Conservation (phyloP, 2,888 invertebrate species). For the Erebia ligea region DNA sequence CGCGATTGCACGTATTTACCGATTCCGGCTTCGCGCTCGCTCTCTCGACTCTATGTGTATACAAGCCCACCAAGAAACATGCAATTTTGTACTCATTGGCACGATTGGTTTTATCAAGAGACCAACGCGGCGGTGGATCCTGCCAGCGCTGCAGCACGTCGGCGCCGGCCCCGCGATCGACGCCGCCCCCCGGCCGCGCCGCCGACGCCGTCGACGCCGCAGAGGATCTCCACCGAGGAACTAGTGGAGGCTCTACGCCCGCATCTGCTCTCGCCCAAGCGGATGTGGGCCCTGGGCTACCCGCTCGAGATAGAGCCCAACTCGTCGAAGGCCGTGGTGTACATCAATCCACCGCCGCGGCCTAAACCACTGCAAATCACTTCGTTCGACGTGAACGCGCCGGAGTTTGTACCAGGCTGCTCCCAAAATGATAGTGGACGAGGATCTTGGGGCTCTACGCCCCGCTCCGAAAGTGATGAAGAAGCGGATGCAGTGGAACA, state of each 20-base stretch:
- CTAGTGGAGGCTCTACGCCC: conserved; percentile 83
- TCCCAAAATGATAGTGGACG: conserved; percentile 81
- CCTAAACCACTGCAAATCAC: conserved; percentile 64
- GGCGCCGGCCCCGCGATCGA: conserved; percentile 73
- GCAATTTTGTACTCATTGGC: conserved; percentile 76
- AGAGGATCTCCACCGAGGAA: conserved; percentile 82
- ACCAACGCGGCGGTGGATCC: conserved; percentile 72
- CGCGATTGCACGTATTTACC: conserved; percentile 77
- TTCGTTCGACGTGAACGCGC: conserved; percentile 86
- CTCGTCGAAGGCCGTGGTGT: conserved; percentile 85
- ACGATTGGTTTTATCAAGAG: conserved; percentile 80
- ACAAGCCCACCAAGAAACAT: conserved; percentile 72
- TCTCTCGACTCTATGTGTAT: conserved; percentile 81
- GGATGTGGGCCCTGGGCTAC: conserved; percentile 87
- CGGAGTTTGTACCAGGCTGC: conserved; percentile 85
- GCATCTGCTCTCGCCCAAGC: conserved; percentile 84
- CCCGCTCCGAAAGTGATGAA: conserved; percentile 82
- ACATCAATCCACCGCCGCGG: conserved; percentile 81
- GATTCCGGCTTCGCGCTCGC: conserved; percentile 69
- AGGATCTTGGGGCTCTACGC: conserved; percentile 81
- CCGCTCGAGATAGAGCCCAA: conserved; percentile 86
- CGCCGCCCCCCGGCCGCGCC: conserved; percentile 74
- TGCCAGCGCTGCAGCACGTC: conserved; percentile 71
- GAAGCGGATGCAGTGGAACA: conserved; percentile 83
- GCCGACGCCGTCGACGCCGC: conserved; percentile 62